A percentile compares a stretch with the other conserved stretches of the same genome.
These are phyloP conservation scores for Erpetoichthys calabaricus DNA, from an alignment of 2,797 vertebrate genomes.

Conservation along the genomic window DNA sequence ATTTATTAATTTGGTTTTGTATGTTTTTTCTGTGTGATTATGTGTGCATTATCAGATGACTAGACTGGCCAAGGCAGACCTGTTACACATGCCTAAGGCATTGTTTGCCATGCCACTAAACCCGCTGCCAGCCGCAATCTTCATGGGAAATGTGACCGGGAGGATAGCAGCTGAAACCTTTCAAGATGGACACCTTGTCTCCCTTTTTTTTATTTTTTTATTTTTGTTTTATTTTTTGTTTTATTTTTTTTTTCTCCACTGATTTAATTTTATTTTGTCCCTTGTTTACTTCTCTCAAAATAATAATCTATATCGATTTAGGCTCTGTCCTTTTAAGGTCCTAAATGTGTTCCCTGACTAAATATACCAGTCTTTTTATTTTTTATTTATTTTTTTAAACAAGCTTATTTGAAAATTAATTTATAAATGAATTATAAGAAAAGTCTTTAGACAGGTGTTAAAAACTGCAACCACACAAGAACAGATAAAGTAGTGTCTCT, in stretches of 20 bases:
- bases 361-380: constrained; percentile 32
- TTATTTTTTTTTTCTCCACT: constrained; percentile 36
- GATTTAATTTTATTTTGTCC: constrained; percentile 65
- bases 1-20: constrained; percentile 99
- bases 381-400: constrained; percentile 46
- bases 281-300: constrained; percentile 55
- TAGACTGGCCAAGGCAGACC: constrained; percentile 97
- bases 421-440: too few relatives aligned
- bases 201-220: constrained; percentile 67
- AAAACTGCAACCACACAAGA: too few relatives aligned
- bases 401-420: constrained; percentile 43
- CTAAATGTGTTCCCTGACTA: constrained; percentile 8
- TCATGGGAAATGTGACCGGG: constrained; percentile 95
- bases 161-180: constrained; percentile 79
- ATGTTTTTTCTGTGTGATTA: constrained; percentile 99
- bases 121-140: constrained; percentile 94
- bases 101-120: constrained; percentile 99
- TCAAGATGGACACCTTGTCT: constrained; percentile 98
- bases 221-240: constrained; percentile 43
- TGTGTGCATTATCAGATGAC: constrained; percentile 99
- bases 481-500: too few relatives aligned
- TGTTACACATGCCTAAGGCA: constrained; percentile 99
- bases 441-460: too few relatives aligned
- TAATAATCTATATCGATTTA: constrained; percentile 37
- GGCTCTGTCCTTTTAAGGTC: constrained; percentile 2